A percentile compares a stretch with the other conserved stretches of the same genome.
These are phyloP conservation scores for Ephialtes manifestator DNA, from an alignment of 2,888 invertebrate species.

Conservation along the genomic window DNA sequence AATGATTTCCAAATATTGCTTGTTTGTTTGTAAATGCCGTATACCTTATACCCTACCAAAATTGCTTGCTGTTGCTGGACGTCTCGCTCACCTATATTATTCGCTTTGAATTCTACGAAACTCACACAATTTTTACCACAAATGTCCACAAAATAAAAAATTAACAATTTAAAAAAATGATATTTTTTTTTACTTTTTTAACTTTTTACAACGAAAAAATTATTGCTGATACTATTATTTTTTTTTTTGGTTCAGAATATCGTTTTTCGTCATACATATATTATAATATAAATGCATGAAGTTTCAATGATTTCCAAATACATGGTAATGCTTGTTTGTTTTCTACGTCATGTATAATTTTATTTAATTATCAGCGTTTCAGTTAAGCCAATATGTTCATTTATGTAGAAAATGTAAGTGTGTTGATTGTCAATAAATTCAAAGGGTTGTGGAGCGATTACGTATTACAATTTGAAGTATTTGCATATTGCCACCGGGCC, in stretches of 20 bases:
- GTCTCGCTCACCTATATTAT: constrained; percentile 68
- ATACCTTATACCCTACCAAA: constrained; percentile 72
- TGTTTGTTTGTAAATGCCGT: too few species aligned
- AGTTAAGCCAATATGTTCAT: neutral
- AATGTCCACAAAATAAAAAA: neutral
- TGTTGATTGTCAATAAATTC: neutral
- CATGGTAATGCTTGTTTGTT: too few species aligned
- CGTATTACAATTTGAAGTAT: too few species aligned
- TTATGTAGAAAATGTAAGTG: neutral
- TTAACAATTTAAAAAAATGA: neutral
- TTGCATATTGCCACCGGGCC: too few species aligned
- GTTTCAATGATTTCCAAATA: too few species aligned
- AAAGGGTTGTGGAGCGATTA: too few species aligned
- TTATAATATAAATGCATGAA: too few species aligned
- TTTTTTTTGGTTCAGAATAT: too few species aligned
- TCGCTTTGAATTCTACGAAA: constrained; percentile 65
- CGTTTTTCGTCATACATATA: too few species aligned
- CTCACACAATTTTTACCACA: constrained; percentile 35
- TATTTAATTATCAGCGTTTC: neutral
- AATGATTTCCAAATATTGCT: too few species aligned
- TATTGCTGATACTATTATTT: neutral
- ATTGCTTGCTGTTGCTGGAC: constrained; percentile 38
- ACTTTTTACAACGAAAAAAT: constrained; percentile 5
- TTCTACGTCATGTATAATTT: neutral
- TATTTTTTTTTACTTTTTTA: neutral